These are phyloP conservation scores for Xyrauchen texanus DNA, from an alignment of 2,113 vertebrate genomes.

Conservation along the genomic window DNA sequence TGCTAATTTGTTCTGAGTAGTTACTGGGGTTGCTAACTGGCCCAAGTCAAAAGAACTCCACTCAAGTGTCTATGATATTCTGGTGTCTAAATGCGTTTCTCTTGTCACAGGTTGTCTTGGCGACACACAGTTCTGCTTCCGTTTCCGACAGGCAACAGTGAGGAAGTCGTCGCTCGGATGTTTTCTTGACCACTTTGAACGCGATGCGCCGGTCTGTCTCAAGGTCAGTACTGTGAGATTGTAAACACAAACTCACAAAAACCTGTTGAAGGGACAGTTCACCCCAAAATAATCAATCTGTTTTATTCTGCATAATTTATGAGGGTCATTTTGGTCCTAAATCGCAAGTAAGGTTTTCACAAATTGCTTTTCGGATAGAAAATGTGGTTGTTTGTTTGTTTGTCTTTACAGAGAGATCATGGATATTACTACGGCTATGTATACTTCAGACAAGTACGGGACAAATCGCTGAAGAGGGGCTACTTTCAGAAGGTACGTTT, in stretches of 20 bases:
- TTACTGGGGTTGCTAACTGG: too few species aligned
- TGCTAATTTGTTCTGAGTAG: too few species aligned
- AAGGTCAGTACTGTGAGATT: slow-evolving; percentile 78
- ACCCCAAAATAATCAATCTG: too few species aligned
- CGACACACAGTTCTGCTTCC: slow-evolving; percentile 98
- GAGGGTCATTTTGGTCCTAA: too few species aligned
- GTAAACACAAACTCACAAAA: background rate
- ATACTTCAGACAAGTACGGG: slow-evolving; percentile 96
- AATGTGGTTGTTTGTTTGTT: slow-evolving; percentile 16
- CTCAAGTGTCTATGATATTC: too few species aligned
- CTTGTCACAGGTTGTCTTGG: slow-evolving; percentile 88
- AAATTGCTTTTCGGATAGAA: background rate
- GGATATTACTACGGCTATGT: slow-evolving; percentile 97
- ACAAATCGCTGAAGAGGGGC: slow-evolving; percentile 95
- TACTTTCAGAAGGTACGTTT: slow-evolving; percentile 95
- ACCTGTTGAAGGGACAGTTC: too few species aligned
- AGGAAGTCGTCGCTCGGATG: slow-evolving; percentile 86
- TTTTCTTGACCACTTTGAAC: slow-evolving; percentile 87
- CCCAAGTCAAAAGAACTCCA: too few species aligned
- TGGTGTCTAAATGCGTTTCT: slow-evolving; percentile 9
- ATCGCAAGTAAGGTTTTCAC: too few species aligned
- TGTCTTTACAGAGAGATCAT: slow-evolving; percentile 84
- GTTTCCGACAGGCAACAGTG: slow-evolving; percentile 89
- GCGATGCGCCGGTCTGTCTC: slow-evolving; percentile 93
- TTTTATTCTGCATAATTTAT: too few species aligned